Base-by-base conservation (phyloP, 2,113 vertebrate species). In the Oophaga pumilio region DNA sequence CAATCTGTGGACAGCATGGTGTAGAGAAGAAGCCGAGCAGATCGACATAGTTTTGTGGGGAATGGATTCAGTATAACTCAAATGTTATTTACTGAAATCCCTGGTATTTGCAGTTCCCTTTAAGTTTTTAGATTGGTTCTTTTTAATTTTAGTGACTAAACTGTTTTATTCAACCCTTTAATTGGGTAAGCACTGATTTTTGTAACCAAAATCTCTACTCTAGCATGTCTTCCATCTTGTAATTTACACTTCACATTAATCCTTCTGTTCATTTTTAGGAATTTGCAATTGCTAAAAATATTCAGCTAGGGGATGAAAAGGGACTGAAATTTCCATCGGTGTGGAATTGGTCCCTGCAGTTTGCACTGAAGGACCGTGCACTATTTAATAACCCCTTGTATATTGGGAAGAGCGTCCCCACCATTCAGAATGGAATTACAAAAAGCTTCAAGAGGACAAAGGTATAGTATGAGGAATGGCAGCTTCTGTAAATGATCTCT, bases 291-390 rank as follows among this genome's bases (percentile, higher is more conserved):
- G 97, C 94, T 90, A 98, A 96, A 93, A 97, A 97, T 20, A 97
- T 99, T 90, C 95, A 96, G 33, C 89, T 96, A 91, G 96, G 96
- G 52, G 95, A 97, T 82, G 97, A 98, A 89, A 96, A 96, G 82
- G 93, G 92, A 76, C 92, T 97, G 69, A 94, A 81, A 76, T 98
- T 99, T 90, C 97, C 98, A 9, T 95, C 96, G 1, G 98, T 99
- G 33, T 99, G 98, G 98, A 96, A 99, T 91, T 99, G 98, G 98
- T 97, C 97, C 1, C 96, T 98, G 17, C 98, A 99, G 93, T 97
- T 96, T 82, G 93, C 95, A 1, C 90, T 90, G 8, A 96, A 95
- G 93, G 97, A 99, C 85, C 94, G 97, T 84, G 92, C 97, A 59
- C 96, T 99, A 50, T 99, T 99, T 89, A 97, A 97, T 92, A 99